Conservation (phyloP, 1,140 invertebrate genomes). For the Panulirus ornatus region DNA sequence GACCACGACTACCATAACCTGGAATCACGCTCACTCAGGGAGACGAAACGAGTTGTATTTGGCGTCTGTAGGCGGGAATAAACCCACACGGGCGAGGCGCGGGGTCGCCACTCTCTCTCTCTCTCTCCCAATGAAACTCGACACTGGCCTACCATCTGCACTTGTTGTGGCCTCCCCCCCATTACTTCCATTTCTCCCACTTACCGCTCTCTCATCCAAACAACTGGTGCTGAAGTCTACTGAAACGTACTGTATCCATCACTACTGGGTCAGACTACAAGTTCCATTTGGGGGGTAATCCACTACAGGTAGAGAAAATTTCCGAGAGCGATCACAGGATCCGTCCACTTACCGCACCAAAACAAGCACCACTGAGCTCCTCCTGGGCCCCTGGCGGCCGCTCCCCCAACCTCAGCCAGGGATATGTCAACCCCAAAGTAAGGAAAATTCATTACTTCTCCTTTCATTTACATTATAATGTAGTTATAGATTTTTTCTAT, state of each 20-base stretch:
- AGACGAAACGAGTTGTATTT: background rate
- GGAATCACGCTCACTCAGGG: too few species aligned
- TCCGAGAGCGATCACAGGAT: background rate
- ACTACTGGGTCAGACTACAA: constrained; percentile 24
- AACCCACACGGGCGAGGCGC: background rate
- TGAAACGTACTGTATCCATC: constrained; percentile 27
- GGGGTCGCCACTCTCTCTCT: constrained; percentile 2
- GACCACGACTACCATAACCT: too few species aligned
- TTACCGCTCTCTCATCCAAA: constrained; percentile 22
- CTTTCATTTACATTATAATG: too few species aligned
- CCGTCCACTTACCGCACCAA: constrained; percentile 20
- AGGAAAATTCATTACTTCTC: too few species aligned
- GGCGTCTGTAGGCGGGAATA: background rate
- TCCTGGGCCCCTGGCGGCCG: constrained; percentile 31
- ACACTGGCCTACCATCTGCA: constrained; percentile 30
- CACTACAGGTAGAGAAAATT: background rate
- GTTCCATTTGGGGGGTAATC: constrained; percentile 30
- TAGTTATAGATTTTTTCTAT: too few species aligned
- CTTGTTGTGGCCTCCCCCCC: constrained; percentile 3
- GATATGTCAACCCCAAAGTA: too few species aligned
- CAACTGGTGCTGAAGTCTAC: constrained; percentile 8
- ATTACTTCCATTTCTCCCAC: background rate
- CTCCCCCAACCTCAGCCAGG: background rate
- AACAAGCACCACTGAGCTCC: constrained; percentile 36
- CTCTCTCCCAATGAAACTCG: constrained; percentile 44